Conservation (phyloP, 2,113 vertebrate species). For the Rostratula benghalensis region DNA sequence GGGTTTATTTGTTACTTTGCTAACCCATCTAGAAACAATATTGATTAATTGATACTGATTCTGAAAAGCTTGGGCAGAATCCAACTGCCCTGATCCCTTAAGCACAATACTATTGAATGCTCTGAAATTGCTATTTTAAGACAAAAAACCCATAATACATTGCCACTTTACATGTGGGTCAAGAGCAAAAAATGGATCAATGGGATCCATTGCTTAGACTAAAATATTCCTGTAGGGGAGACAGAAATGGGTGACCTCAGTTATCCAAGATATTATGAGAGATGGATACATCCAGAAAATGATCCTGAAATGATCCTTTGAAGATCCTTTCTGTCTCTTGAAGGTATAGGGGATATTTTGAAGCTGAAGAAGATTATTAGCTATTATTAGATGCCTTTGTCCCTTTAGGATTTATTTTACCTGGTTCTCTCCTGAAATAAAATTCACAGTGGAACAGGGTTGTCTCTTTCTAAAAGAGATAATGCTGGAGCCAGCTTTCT, state of each 20-base stretch:
- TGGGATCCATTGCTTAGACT: neutral
- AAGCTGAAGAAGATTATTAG: neutral
- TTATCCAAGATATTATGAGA: neutral
- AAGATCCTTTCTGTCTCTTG: neutral
- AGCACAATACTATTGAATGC: neutral
- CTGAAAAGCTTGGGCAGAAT: neutral
- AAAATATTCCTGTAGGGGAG: neutral
- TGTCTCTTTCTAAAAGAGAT: neutral
- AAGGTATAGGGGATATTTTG: neutral
- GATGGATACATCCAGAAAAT: neutral
- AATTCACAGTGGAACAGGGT: neutral
- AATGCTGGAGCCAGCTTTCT: neutral
- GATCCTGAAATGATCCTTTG: neutral
- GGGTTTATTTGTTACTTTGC: neutral
- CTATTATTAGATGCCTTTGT: neutral
- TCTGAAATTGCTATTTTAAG: neutral
- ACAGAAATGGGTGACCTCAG: neutral
- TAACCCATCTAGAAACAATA: neutral
- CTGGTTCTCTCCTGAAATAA: neutral
- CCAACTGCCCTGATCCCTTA: neutral
- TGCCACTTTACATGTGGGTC: neutral
- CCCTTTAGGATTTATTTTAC: neutral
- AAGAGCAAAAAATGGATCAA: neutral
- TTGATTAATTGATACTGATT: neutral
- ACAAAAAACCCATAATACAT: neutral